A percentile compares a stretch with the other conserved stretches of the same genome.
Evolutionary conservation across 2,888 invertebrate genomes (phyloP).

Genomic region (Escarpia spicata): DNA sequence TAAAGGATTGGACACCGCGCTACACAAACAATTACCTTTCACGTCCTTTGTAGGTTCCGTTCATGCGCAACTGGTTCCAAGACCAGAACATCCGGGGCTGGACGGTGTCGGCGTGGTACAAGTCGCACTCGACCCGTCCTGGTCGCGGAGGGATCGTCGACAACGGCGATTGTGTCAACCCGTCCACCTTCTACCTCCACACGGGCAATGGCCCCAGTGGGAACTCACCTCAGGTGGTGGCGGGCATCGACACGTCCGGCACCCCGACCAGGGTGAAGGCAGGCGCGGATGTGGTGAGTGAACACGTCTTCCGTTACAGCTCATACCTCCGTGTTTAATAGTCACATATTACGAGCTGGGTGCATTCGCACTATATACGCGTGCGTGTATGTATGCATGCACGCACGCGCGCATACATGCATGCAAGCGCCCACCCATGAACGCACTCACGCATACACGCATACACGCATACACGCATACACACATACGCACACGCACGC

Average conservation of each 20-base stretch:
- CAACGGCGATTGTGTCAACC: not conserved
- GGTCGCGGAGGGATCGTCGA: not conserved
- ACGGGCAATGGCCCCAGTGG: not conserved
- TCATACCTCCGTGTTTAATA: too few relatives aligned
- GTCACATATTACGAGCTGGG: too few relatives aligned
- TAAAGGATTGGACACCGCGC: too few relatives aligned
- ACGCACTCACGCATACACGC: too few relatives aligned
- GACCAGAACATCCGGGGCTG: constrained; percentile 7
- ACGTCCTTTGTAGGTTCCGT: not conserved
- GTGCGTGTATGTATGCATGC: too few relatives aligned
- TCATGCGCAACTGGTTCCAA: constrained; percentile 6
- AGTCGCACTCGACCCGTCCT: not conserved
- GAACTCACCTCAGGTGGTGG: not conserved
- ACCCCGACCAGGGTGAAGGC: not conserved
- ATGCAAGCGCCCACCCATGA: too few relatives aligned
- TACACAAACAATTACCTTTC: too few relatives aligned
- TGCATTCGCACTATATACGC: too few relatives aligned
- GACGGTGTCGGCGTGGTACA: constrained; percentile 7
- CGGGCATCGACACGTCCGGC: not conserved
- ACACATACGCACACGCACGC: too few relatives aligned
- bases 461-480: too few relatives aligned
- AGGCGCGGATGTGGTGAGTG: not conserved
- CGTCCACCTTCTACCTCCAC: not conserved
- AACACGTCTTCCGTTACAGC: not conserved
- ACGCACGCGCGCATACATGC: too few relatives aligned